phyloP scores from a whole-genome alignment of 2,113 vertebrate genomes.

The Caranx melampygus region DNA sequence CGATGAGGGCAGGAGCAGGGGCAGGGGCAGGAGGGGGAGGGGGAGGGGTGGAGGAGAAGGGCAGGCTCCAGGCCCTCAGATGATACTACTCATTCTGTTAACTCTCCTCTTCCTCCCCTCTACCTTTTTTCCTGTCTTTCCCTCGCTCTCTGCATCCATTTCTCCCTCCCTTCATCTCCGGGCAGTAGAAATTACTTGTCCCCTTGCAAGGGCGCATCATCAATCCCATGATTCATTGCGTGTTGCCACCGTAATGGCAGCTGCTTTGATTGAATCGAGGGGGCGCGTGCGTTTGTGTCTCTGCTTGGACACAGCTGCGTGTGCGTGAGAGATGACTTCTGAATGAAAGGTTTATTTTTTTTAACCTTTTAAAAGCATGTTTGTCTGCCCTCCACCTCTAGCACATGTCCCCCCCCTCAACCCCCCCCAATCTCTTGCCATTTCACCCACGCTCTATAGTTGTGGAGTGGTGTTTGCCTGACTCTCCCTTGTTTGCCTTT shows the following conservation, averaged over 20 bases:
- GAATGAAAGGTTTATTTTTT: constrained; percentile 74
- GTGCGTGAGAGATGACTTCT: constrained; percentile 66
- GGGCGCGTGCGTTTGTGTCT: constrained; percentile 51
- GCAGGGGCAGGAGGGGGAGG: constrained; percentile 18
- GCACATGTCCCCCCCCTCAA: neutral
- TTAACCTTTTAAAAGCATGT: constrained; percentile 68
- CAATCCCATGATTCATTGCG: constrained; percentile 73
- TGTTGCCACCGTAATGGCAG: constrained; percentile 64
- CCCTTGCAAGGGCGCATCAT: constrained; percentile 72
- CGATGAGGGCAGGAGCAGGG: constrained; percentile 40
- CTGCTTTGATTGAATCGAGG: constrained; percentile 71
- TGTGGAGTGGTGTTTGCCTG: constrained; percentile 52
- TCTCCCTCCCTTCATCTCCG: constrained; percentile 72
- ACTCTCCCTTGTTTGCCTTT: constrained; percentile 29
- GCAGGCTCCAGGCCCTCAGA: constrained; percentile 35
- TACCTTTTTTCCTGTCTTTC: constrained; percentile 42
- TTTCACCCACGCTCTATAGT: constrained; percentile 43
- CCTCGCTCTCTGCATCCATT: constrained; percentile 57
- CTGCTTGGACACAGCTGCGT: constrained; percentile 65
- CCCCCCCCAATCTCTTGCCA: neutral
- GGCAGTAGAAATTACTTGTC: constrained; percentile 81
- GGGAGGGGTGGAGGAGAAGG: constrained; percentile 20
- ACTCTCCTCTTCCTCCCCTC: constrained; percentile 42
- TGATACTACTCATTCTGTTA: constrained; percentile 61
- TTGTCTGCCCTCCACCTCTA: constrained; percentile 55